Conservation (phyloP, 2,113 vertebrate genomes). For the Pachycephala philippinensis region DNA sequence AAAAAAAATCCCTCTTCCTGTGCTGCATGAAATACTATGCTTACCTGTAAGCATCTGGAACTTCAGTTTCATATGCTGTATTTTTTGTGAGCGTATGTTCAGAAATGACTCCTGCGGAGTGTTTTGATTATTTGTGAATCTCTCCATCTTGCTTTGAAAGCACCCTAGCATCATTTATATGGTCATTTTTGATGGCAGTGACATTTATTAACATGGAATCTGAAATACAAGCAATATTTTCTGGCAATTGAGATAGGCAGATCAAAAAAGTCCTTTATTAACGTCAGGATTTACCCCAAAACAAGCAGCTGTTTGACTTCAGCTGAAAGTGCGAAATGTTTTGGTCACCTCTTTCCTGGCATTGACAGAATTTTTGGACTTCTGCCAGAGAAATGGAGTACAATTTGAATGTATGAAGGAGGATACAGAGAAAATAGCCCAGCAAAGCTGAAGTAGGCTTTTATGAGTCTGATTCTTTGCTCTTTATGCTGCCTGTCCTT, state of each 20-base stretch:
- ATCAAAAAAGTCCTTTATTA: not conserved
- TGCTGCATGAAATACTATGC: not conserved
- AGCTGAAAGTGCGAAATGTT: not conserved
- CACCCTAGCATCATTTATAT: not conserved
- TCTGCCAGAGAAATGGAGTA: not conserved
- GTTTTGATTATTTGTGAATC: conserved; percentile 6
- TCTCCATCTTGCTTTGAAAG: not conserved
- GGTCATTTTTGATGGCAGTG: not conserved
- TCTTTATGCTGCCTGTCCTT: not conserved
- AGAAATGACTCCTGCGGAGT: not conserved
- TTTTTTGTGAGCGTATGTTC: not conserved
- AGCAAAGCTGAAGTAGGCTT: not conserved
- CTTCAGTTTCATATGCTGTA: not conserved
- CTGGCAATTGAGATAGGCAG: not conserved
- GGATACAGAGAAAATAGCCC: not conserved
- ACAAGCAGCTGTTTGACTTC: conserved; percentile 6
- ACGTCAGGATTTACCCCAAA: not conserved
- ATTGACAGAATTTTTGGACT: not conserved
- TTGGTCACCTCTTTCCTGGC: conserved; percentile 1
- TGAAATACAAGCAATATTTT: not conserved
- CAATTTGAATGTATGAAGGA: not conserved
- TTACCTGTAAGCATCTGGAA: conserved; percentile 16
- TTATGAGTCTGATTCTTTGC: not conserved
- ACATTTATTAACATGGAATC: not conserved
- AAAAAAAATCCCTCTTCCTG: not conserved